Evolutionary conservation across 2,888 invertebrate species (phyloP).

Genomic region (Cataglyphis cursor): DNA sequence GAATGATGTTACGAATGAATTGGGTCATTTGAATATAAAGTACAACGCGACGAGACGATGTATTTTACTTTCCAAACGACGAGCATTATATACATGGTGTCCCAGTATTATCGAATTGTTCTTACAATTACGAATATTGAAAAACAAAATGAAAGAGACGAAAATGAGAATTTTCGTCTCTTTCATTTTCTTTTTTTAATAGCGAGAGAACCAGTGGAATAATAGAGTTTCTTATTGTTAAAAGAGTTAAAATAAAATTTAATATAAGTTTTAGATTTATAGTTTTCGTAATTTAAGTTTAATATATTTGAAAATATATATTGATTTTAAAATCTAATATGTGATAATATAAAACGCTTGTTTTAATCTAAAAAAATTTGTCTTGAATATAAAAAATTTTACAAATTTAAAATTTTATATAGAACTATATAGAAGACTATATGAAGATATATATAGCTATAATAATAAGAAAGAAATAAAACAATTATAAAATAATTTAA

Average conservation of each 20-base stretch:
- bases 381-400: background rate
- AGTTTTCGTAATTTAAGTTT: too few species aligned
- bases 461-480: background rate
- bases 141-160: background rate
- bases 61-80: slow-evolving; percentile 20
- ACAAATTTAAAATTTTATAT: background rate
- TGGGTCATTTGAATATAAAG: slow-evolving; percentile 39
- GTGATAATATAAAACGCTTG: background rate
- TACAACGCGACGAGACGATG: slow-evolving; percentile 9
- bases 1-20: slow-evolving; percentile 24
- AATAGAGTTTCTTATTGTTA: background rate
- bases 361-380: background rate
- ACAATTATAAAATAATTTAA: background rate
- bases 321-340: background rate
- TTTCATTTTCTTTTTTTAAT: background rate
- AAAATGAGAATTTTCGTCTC: too few species aligned
- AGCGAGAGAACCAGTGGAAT: background rate
- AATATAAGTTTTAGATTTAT: background rate
- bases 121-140: background rate
- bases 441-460: background rate
- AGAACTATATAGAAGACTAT: too few species aligned
- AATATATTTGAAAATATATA: background rate
- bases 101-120: background rate
- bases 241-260: background rate
- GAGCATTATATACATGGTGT: background rate